These are phyloP conservation scores for Oryctolagus cuniculus DNA, from an alignment of 2,113 vertebrate genomes.

Conservation along the genomic window DNA sequence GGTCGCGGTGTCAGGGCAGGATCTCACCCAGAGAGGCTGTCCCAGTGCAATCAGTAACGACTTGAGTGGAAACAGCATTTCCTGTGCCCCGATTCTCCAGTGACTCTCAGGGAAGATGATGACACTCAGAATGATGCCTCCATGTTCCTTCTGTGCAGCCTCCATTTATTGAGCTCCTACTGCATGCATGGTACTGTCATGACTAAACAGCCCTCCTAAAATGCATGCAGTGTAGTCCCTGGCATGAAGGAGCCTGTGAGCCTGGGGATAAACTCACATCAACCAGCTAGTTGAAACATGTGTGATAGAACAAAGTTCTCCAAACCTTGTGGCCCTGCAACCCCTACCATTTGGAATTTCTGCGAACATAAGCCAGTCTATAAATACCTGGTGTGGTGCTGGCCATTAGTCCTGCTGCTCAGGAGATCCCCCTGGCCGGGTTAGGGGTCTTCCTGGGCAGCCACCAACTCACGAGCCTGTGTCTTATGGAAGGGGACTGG, in stretches of 20 bases:
- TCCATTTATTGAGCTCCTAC: background rate
- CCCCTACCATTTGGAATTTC: background rate
- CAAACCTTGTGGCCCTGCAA: background rate
- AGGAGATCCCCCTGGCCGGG: background rate
- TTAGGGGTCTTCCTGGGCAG: background rate
- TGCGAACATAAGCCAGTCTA: background rate
- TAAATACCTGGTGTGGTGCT: background rate
- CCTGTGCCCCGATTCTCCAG: background rate
- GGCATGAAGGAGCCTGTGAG: fast-evolving
- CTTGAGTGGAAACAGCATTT: background rate
- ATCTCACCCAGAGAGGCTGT: background rate
- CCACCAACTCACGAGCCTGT: background rate
- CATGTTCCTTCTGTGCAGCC: background rate
- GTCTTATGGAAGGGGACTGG: background rate
- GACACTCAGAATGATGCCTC: background rate
- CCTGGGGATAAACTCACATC: background rate
- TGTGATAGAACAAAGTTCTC: background rate
- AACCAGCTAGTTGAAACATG: background rate
- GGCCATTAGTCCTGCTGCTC: no score
- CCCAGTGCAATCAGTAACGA: background rate
- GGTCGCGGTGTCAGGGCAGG: background rate
- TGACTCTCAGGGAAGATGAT: background rate
- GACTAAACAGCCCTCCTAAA: background rate
- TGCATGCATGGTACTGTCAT: background rate
- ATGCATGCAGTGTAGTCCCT: no score